Percentiles rank a stretch among this genome's conserved stretches.
phyloP scores from a whole-genome alignment of 2,888 invertebrate species.

The Torymus aiolomorphi region DNA sequence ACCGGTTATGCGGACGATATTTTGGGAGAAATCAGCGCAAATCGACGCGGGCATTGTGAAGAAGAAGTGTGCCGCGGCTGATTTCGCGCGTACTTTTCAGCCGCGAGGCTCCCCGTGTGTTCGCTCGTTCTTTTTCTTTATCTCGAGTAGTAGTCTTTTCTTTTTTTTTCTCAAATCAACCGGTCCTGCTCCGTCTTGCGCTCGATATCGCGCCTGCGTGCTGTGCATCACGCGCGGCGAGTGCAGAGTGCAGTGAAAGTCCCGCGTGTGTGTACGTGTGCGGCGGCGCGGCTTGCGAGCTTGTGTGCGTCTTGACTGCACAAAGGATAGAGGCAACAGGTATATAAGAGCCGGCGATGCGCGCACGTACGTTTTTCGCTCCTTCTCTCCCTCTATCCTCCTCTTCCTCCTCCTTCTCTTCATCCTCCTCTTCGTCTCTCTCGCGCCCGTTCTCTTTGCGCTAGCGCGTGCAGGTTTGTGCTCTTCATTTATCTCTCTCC shows the following conservation, averaged over 20 bases:
- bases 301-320: slow-evolving; percentile 34
- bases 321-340: slow-evolving; percentile 58
- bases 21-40: not conserved
- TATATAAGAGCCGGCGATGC: slow-evolving; percentile 26
- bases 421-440: not conserved
- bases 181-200: slow-evolving; percentile 43
- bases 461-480: slow-evolving; percentile 27
- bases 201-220: not conserved
- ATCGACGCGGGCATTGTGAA: not conserved
- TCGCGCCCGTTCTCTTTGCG: not conserved
- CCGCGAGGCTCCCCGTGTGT: too few species aligned
- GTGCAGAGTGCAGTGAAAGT: slow-evolving; percentile 58
- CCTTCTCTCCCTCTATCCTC: not conserved
- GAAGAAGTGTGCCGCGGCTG: too few species aligned
- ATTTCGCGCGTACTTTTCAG: too few species aligned
- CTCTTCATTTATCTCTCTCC: slow-evolving; percentile 47
- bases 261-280: not conserved
- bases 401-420: not conserved
- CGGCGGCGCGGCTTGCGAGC: not conserved
- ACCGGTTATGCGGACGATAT: slow-evolving; percentile 6
- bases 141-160: too few species aligned
- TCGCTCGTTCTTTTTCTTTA: too few species aligned
- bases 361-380: not conserved
- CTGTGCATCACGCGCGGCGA: slow-evolving; percentile 38
- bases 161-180: slow-evolving; percentile 37